These are phyloP conservation scores for Gadopsis bispinosus DNA, from an alignment of 2,797 vertebrate genomes.

Conservation along the genomic window DNA sequence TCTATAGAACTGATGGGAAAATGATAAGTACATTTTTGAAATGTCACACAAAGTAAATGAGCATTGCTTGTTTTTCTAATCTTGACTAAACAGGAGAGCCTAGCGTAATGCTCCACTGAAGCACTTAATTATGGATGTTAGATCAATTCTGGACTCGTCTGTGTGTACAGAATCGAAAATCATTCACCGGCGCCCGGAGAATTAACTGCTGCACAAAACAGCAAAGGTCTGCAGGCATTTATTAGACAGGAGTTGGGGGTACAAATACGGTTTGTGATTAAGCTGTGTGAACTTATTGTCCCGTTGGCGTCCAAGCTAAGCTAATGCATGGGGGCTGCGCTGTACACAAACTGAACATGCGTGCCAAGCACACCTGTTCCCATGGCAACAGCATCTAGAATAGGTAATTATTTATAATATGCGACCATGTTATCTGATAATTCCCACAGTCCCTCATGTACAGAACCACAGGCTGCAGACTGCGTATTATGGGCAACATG, in stretches of 20 bases:
- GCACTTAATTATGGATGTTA: neutral
- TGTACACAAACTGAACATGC: conserved; percentile 9
- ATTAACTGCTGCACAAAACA: neutral
- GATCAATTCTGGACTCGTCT: neutral
- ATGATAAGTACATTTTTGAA: neutral
- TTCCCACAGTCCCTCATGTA: conserved; percentile 65
- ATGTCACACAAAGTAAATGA: neutral
- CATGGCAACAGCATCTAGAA: conserved; percentile 50
- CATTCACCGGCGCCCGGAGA: neutral
- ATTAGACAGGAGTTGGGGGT: neutral
- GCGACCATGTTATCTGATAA: conserved; percentile 59
- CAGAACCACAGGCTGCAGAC: conserved; percentile 6
- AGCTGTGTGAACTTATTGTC: too few species aligned
- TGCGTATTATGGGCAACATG: conserved; percentile 21
- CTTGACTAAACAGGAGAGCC: neutral
- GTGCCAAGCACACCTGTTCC: conserved; percentile 50
- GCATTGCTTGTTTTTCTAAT: neutral
- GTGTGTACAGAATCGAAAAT: neutral
- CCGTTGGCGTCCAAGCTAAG: neutral
- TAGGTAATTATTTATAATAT: conserved; percentile 41
- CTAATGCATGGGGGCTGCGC: neutral
- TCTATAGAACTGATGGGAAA: neutral
- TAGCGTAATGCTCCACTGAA: neutral
- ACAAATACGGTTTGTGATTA: neutral
- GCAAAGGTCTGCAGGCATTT: neutral